A percentile compares a stretch with the other conserved stretches of the same genome.
phyloP scores from a whole-genome alignment of 2,797 vertebrate genomes.

The Balearica regulorum region DNA sequence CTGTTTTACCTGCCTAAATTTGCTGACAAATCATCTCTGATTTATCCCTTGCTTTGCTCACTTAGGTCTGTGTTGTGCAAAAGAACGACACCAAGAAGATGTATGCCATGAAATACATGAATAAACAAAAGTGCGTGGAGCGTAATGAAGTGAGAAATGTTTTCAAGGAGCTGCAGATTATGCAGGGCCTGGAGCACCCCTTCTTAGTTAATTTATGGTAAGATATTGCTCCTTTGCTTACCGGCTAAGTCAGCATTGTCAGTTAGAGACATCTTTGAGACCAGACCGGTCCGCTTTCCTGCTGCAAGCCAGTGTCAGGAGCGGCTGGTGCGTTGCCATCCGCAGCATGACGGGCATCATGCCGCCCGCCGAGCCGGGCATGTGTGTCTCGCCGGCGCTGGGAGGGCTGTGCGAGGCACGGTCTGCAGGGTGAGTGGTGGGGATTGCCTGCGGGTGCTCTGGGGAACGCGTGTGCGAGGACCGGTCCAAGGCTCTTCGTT shows the following conservation, averaged over 20 bases:
- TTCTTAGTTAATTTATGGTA: conserved; percentile 98
- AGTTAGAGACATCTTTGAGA: background rate
- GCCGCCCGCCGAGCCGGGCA: fast-evolving
- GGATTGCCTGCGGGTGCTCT: fast-evolving
- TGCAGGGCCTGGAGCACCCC: conserved; percentile 95
- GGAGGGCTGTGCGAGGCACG: background rate
- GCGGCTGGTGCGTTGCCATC: background rate
- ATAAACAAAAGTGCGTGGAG: conserved; percentile 95
- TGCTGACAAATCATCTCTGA: background rate
- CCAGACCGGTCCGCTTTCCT: background rate
- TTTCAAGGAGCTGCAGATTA: conserved; percentile 97
- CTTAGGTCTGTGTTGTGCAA: conserved; percentile 96
- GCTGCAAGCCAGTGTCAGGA: background rate
- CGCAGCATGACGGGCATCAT: fast-evolving
- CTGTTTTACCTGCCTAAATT: background rate
- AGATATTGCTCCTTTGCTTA: conserved; percentile 26
- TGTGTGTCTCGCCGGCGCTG: background rate
- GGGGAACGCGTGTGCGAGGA: fast-evolving
- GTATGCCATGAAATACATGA: conserved; percentile 99
- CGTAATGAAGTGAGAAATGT: conserved; percentile 96
- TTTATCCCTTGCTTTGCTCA: background rate
- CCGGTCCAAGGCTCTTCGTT: fast-evolving
- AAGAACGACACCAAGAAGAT: conserved; percentile 99
- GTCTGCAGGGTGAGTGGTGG: background rate
- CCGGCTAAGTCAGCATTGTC: fast-evolving